A percentile compares a stretch with the other conserved stretches of the same genome.
phyloP scores from a whole-genome alignment of 2,113 vertebrate species.

The Odocoileus virginianus region DNA sequence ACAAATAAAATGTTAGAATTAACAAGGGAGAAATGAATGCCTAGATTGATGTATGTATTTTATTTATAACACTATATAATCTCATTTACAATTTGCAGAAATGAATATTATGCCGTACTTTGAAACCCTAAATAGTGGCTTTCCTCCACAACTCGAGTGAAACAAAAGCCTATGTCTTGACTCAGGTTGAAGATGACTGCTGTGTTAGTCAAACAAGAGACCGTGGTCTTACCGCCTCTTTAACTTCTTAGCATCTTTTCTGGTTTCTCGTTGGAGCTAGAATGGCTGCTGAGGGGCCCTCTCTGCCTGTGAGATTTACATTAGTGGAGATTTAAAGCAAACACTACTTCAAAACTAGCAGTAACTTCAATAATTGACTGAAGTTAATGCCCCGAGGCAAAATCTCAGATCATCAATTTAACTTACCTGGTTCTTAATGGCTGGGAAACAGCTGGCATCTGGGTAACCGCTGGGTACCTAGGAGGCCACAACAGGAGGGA shows the following conservation, averaged over 20 bases:
- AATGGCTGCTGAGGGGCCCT: conserved; percentile 47
- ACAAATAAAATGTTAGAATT: conserved; percentile 54
- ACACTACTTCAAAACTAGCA: conserved; percentile 63
- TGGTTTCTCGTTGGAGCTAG: neutral
- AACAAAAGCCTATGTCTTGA: neutral
- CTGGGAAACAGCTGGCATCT: neutral
- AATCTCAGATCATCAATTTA: conserved; percentile 46
- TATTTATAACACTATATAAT: conserved; percentile 5
- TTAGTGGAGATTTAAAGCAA: conserved; percentile 69
- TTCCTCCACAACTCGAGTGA: neutral
- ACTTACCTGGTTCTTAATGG: conserved; percentile 9
- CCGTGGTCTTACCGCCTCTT: neutral
- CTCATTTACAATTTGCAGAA: conserved; percentile 34
- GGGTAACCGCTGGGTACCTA: neutral
- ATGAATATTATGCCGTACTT: conserved; percentile 1
- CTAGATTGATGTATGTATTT: conserved; percentile 9
- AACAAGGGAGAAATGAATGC: conserved; percentile 40
- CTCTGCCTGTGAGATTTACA: conserved; percentile 53
- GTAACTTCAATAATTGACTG: conserved; percentile 63
- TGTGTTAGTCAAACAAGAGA: neutral
- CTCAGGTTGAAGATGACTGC: neutral
- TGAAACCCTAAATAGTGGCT: neutral
- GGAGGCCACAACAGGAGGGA: neutral
- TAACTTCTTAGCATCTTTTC: neutral
- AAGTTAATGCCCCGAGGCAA: conserved; percentile 33